Evolutionary conservation across 37 sponge, comb jelly and placozoan genomes (phyloP).

Genomic region (Dysidea cf. avara): DNA sequence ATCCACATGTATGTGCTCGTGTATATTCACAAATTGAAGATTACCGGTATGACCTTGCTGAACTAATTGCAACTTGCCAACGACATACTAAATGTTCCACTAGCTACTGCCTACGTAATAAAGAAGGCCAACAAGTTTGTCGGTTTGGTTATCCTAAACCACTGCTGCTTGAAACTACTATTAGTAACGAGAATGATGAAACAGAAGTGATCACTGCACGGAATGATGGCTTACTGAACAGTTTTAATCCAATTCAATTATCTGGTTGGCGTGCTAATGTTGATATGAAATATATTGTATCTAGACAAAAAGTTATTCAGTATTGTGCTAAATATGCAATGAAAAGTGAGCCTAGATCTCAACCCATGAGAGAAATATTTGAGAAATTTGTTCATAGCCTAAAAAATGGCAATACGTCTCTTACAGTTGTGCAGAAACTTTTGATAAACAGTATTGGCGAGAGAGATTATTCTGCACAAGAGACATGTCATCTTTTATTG

Average conservation of each 20-base stretch:
- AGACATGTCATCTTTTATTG: conserved; percentile 45
- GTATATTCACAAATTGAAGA: conserved; percentile 6
- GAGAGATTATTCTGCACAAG: conserved; percentile 42
- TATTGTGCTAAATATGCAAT: conserved; percentile 40
- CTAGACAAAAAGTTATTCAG: conserved; percentile 18
- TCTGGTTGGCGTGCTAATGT: conserved; percentile 57
- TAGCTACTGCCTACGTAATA: conserved; percentile 23
- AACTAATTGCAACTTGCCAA: conserved; percentile 49
- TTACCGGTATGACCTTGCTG: conserved; percentile 7
- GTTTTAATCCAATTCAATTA: conserved; percentile 40
- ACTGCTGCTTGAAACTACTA: conserved; percentile 13
- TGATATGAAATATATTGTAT: conserved; percentile 49
- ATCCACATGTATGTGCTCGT: too few species aligned
- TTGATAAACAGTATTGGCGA: conserved; percentile 25
- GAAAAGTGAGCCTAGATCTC: conserved; percentile 30
- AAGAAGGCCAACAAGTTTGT: conserved; percentile 24
- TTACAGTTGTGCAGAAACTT: conserved; percentile 32
- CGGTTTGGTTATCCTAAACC: conserved; percentile 46
- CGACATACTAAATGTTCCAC: conserved; percentile 41
- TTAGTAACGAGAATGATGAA: conserved; percentile 14
- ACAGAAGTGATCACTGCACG: conserved; percentile 5
- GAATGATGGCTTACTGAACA: conserved; percentile 46
- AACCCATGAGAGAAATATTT: conserved; percentile 30
- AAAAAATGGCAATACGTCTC: neutral
- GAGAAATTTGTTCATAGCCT: conserved; percentile 12